Evolutionary conservation across 2,113 vertebrate genomes (phyloP), one percentile per base, ranked within the genome.

Genomic region (Phalacrocorax aristotelis): DNA sequence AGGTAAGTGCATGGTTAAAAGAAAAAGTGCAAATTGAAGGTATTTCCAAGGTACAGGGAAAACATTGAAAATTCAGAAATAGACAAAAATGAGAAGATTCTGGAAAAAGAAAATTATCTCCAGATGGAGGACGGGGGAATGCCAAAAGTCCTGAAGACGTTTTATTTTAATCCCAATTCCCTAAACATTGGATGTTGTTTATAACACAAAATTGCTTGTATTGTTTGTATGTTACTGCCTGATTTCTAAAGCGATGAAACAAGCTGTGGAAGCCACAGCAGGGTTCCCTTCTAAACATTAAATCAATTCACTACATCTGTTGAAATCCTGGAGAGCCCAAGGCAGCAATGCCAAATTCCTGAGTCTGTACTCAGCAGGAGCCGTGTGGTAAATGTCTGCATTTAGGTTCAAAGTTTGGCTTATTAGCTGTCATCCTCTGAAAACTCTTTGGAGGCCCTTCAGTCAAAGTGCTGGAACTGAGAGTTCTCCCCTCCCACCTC

Each of bases 231-330:
- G 93, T 97, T 98, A 83, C 81, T 84, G 85, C 94, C 80, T 96
- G 89, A 95, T 90, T 97, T 96, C 95, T 51, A 86, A 92, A 96
- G 94, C 20, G 19, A 96, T 95, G 95, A 94, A 95, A 96, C 94
- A 95, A 98, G 95, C 96, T 96, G 95, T 90, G 93, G 96, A 95
- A 97, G 95, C 71, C 94, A 88, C 96, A 96, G 96, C 96, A 92
- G 97, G 96, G 90, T 30, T 97, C 72, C 91, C 69, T 94, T 97
- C 95, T 76, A 96, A 94, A 86, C 95, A 93, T 89, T 94, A 94
- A 97, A 97, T 97, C 97, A 94, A 96, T 91, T 90, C 88, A 72
- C 78, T 96, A 51, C 96, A 97, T 97, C 96, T 97, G 96, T 64
- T 93, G 83, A 97, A 97, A 96, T 95, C 97, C 89, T 96, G 95